Evolutionary conservation across 2,113 vertebrate species (phyloP).

Genomic region (Entomyzon cyanotis): DNA sequence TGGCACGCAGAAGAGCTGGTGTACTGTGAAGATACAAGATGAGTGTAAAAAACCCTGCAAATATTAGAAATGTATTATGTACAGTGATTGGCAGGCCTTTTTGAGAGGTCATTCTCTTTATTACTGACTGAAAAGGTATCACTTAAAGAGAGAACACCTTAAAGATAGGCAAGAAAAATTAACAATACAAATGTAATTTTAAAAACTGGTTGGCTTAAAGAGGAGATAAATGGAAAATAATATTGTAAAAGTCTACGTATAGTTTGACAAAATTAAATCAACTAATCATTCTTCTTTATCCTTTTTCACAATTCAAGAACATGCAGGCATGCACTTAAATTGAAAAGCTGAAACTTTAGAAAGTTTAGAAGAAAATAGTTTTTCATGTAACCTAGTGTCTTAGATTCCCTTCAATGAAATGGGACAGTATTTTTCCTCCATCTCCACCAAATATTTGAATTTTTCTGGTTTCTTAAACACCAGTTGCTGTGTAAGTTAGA

Average conservation of each 20-base stretch:
- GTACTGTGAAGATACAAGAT: not conserved
- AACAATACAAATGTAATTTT: not conserved
- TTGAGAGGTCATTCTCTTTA: not conserved
- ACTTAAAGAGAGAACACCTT: not conserved
- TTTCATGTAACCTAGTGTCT: not conserved
- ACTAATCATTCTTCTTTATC: not conserved
- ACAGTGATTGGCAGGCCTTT: not conserved
- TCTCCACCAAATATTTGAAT: not conserved
- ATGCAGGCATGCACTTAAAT: not conserved
- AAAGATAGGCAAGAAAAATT: not conserved
- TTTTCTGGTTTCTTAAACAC: not conserved
- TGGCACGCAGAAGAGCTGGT: not conserved
- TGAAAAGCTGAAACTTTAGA: not conserved
- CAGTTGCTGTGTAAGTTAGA: not conserved
- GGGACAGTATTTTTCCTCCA: not conserved
- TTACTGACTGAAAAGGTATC: not conserved
- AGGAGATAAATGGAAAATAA: not conserved
- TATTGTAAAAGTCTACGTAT: not conserved
- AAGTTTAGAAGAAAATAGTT: not conserved
- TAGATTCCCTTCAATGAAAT: not conserved
- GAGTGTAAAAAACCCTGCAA: constrained; percentile 4
- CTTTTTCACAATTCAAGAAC: not conserved
- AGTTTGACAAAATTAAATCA: not conserved
- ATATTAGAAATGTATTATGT: not conserved
- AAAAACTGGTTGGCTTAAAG: not conserved